A percentile compares a stretch with the other conserved stretches of the same genome.
Conservation (phyloP, 2,113 vertebrate genomes). For the Pterocles burchelli region DNA sequence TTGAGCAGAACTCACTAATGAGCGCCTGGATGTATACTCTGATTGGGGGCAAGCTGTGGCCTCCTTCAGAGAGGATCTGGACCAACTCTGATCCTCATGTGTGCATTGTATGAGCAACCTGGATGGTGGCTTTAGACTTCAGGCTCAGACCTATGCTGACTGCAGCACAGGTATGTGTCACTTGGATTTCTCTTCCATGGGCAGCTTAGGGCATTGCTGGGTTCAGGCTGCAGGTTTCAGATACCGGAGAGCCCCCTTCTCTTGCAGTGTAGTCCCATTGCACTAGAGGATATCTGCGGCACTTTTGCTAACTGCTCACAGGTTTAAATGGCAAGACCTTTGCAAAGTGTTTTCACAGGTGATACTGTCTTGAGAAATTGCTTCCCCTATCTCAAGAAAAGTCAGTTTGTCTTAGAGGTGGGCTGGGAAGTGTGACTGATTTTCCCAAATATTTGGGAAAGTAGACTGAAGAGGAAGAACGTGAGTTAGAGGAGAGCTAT, state of each 20-base stretch:
- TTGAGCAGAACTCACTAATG: neutral
- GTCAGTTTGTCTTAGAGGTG: neutral
- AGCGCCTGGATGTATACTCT: rapidly evolving
- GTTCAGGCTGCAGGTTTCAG: neutral
- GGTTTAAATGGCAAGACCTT: neutral
- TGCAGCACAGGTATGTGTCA: neutral
- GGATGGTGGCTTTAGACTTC: neutral
- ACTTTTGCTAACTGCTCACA: neutral
- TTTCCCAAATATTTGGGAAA: neutral
- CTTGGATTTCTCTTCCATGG: neutral
- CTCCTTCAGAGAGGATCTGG: neutral
- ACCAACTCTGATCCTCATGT: neutral
- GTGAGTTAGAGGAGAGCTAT: neutral
- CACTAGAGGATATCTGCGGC: neutral
- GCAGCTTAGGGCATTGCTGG: neutral
- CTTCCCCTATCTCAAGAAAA: neutral
- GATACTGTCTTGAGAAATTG: neutral
- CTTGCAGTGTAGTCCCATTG: neutral
- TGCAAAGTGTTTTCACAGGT: neutral
- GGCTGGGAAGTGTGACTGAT: neutral
- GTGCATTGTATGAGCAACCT: neutral
- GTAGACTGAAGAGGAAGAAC: neutral
- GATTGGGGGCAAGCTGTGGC: neutral
- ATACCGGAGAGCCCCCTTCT: neutral
- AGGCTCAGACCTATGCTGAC: neutral